Evolutionary conservation across 2,113 vertebrate species (phyloP).

Genomic region (Elachura formosa): DNA sequence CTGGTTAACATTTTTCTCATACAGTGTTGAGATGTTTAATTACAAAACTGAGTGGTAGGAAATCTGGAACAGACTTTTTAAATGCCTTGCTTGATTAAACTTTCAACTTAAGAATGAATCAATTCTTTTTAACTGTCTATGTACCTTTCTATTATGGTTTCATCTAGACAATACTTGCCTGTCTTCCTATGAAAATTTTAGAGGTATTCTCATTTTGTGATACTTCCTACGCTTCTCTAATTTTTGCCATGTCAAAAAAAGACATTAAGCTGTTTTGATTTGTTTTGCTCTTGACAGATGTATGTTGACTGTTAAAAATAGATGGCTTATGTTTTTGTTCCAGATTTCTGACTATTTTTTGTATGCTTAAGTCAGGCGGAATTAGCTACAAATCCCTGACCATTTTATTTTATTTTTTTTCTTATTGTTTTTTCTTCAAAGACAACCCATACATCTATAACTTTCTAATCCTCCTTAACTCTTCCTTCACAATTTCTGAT

Average conservation of each 20-base stretch:
- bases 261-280: background rate
- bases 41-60: background rate
- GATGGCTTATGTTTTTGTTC: background rate
- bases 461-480: background rate
- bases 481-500: background rate
- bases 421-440: background rate
- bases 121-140: background rate
- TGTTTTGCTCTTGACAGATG: background rate
- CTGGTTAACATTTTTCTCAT: background rate
- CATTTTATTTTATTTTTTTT: background rate
- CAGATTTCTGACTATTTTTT: background rate
- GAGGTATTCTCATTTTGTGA: background rate
- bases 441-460: background rate
- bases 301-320: background rate
- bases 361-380: background rate
- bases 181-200: background rate
- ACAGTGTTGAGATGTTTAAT: background rate
- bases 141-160: background rate
- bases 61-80: background rate
- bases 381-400: background rate
- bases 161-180: background rate
- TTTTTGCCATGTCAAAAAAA: background rate
- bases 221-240: background rate
- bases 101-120: background rate
- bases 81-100: background rate